phyloP scores from a whole-genome alignment of 1,140 invertebrate genomes.

The Trichomalopsis sarcophagae region DNA sequence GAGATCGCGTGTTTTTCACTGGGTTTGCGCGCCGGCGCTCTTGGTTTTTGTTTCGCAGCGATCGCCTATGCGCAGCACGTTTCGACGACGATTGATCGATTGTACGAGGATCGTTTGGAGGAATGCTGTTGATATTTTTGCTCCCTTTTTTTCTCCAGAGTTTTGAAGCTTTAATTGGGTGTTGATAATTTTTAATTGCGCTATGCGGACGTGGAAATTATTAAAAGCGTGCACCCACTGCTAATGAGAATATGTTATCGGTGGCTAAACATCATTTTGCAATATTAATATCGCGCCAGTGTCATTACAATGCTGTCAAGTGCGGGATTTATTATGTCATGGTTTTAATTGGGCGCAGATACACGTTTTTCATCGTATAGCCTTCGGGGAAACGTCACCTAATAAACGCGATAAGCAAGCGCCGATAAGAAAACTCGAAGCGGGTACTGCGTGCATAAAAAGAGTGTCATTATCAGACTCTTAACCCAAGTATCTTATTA shows the following conservation, averaged over 20 bases:
- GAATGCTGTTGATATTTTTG: background rate
- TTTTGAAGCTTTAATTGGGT: background rate
- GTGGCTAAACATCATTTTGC: background rate
- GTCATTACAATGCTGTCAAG: background rate
- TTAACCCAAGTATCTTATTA: background rate
- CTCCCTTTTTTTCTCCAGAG: background rate
- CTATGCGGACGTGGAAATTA: background rate
- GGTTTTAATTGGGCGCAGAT: background rate
- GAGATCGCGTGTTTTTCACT: background rate
- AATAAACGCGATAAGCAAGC: background rate
- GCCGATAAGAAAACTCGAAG: background rate
- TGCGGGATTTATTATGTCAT: background rate
- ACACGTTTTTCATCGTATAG: background rate
- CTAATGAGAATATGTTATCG: background rate
- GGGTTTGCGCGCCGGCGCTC: background rate
- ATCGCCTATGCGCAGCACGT: background rate
- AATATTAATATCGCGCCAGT: background rate
- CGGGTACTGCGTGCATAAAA: background rate
- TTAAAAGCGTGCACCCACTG: background rate
- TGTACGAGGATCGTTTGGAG: background rate
- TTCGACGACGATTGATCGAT: background rate
- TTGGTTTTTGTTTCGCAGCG: background rate
- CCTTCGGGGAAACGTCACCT: background rate
- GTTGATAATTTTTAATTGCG: background rate
- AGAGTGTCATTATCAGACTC: background rate